phyloP scores from a whole-genome alignment of 2,888 invertebrate species.

The Mechanitis mazaeus region DNA sequence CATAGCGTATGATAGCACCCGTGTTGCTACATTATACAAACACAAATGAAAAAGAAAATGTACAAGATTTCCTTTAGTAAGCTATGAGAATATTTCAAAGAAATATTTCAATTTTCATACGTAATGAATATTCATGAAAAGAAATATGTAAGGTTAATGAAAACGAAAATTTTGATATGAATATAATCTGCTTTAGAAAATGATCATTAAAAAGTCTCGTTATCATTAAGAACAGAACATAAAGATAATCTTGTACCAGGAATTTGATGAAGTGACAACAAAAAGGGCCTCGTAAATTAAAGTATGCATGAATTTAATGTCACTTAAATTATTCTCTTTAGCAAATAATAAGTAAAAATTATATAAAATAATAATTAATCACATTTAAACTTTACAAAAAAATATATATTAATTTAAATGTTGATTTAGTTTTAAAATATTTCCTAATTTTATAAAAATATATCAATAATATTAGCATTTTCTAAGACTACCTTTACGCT shows the following conservation, averaged over 20 bases:
- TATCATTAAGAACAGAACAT: neutral
- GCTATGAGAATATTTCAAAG: conserved; percentile 27
- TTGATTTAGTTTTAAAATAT: neutral
- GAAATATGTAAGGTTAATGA: conserved; percentile 24
- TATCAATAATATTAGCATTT: too few relatives aligned
- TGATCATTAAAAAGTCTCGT: neutral
- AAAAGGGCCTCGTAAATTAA: conserved; percentile 1
- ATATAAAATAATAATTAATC: neutral
- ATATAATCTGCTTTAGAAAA: neutral
- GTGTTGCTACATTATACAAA: conserved; percentile 22
- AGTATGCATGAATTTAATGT: conserved; percentile 11
- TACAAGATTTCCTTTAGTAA: conserved; percentile 33
- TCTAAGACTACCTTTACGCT: too few relatives aligned
- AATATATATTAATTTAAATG: neutral
- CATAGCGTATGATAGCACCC: conserved; percentile 32
- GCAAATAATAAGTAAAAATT: conserved; percentile 20
- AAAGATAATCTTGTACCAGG: conserved; percentile 23
- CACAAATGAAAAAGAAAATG: conserved; percentile 28
- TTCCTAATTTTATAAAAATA: too few relatives aligned
- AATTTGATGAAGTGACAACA: conserved; percentile 21
- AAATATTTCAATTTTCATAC: conserved; percentile 26
- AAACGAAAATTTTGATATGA: conserved; percentile 18
- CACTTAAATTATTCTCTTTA: conserved; percentile 16
- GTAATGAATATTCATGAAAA: conserved; percentile 33
- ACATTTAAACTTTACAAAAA: conserved; percentile 4